Evolutionary conservation across 64 coral and sea anemone species (phyloP), one percentile per base, ranked within the genome.

Genomic region (Pocillopora damicornis): DNA sequence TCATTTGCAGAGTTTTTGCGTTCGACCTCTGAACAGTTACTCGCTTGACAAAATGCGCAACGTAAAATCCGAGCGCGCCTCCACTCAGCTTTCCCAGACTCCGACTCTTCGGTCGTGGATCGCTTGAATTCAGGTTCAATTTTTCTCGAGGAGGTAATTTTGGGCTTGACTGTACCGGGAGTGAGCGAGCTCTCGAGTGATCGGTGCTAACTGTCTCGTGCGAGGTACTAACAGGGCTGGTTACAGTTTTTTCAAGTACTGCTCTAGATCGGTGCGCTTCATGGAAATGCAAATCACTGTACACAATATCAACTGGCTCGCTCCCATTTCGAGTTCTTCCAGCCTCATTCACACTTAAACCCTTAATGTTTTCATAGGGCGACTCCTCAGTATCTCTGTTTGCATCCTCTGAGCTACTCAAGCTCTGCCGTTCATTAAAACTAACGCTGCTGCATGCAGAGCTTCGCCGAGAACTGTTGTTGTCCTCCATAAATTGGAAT

Each of bases 301-400:
- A 97, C 11, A 97, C 94, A n/a, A 97, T 97, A 74, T 97, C 94
- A 38, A 97, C 87, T 37, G 94, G 94, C 11, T 26, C 56, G 78
- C 94, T 97, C 20, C 45, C 64, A 22, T 85, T 37, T 74, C 71
- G 75, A 0, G 88, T 75, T 87, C 88, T 87, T 9, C 20, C 66
- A 14, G 82, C 58, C 16, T 89, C 75, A 15, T 87, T 88, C 25
- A 74, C 77, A 1, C 25, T 62, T 14, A 78, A n/a, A n/a, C 64
- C 75, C n/a, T 78, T 77, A 2, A 92, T 10, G 35, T 87, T 92
- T 69, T 92, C 90, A 38, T 92, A 92, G 20, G 67, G 22, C 0
- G 88, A 83, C 18, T 76, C 72, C 2, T 75, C 88, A 10, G 6
- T 63, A 5, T 61, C 88, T 9, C 15, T 81, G 26, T 51, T 51